Conservation (phyloP, 2,797 vertebrate genomes). For the Gadopsis bispinosus region DNA sequence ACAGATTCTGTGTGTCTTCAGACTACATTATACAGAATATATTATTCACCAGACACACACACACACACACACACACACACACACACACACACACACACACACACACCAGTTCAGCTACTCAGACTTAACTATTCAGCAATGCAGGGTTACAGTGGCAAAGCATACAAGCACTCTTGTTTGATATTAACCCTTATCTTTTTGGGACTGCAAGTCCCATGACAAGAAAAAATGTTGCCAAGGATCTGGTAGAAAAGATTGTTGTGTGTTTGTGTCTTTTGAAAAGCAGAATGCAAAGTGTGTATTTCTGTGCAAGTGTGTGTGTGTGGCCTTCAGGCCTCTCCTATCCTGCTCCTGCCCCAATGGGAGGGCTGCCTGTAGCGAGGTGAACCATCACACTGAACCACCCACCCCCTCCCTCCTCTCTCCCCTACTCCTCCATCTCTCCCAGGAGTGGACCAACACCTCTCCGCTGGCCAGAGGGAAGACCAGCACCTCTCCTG, state of each 20-base stretch:
- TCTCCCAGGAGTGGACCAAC: conserved; percentile 82
- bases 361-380: conserved; percentile 83
- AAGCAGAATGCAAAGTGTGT: conserved; percentile 68
- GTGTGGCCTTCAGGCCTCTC: conserved; percentile 82
- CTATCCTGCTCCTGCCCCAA: conserved; percentile 79
- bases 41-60: too few species aligned
- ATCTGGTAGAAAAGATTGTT: conserved; percentile 69
- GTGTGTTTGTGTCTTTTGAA: conserved; percentile 76
- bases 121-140: conserved; percentile 74
- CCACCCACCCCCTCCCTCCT: conserved; percentile 75
- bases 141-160: conserved; percentile 80
- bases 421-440: conserved; percentile 71
- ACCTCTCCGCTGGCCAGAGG: conserved; percentile 82
- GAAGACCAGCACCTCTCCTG: conserved; percentile 80
- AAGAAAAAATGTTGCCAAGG: conserved; percentile 76
- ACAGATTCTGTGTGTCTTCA: too few species aligned
- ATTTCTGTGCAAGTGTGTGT: conserved; percentile 54
- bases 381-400: conserved; percentile 83
- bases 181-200: conserved; percentile 85
- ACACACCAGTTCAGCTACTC: conserved; percentile 45
- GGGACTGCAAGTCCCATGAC: conserved; percentile 81
- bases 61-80: conserved; percentile 41
- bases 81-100: conserved; percentile 48
- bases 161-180: conserved; percentile 78
- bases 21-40: too few species aligned